Conservation (phyloP, 2,797 vertebrate genomes). For the Perdix hodgsoniae region DNA sequence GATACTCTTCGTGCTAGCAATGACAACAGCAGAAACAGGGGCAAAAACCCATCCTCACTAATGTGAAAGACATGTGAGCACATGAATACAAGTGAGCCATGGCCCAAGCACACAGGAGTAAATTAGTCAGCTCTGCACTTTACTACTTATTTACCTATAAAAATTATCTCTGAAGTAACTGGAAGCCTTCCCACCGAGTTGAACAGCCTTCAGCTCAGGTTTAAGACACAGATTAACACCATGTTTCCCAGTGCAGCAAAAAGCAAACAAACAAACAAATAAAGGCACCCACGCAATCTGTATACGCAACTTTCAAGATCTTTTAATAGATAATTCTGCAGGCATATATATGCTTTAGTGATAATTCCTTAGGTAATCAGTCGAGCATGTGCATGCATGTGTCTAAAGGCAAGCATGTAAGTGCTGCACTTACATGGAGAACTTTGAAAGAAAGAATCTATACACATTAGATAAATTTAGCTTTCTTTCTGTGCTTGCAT, state of each 20-base stretch:
- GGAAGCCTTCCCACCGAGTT: neutral
- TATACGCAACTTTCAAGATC: neutral
- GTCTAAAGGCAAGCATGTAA: neutral
- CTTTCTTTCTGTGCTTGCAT: neutral
- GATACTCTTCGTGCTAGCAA: slow-evolving; percentile 10
- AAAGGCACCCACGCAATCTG: neutral
- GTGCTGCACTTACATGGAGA: neutral
- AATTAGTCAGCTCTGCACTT: neutral
- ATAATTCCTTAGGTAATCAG: neutral
- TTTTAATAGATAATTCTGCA: neutral
- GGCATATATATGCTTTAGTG: neutral
- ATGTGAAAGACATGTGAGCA: slow-evolving; percentile 29
- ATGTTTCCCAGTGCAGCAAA: accelerated
- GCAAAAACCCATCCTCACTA: slow-evolving; percentile 60
- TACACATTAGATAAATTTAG: neutral
- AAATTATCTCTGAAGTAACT: slow-evolving; percentile 4
- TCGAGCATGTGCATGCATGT: neutral
- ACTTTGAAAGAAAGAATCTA: neutral
- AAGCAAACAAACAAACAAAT: too few species aligned
- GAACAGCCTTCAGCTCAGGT: neutral
- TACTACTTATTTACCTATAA: slow-evolving; percentile 9
- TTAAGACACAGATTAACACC: neutral
- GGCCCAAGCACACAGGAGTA: neutral
- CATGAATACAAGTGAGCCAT: neutral
- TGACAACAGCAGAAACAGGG: slow-evolving; percentile 58